Percentiles rank a stretch among this genome's conserved stretches.
phyloP scores from a whole-genome alignment of 2,797 vertebrate species.

The Chaunax sp. region DNA sequence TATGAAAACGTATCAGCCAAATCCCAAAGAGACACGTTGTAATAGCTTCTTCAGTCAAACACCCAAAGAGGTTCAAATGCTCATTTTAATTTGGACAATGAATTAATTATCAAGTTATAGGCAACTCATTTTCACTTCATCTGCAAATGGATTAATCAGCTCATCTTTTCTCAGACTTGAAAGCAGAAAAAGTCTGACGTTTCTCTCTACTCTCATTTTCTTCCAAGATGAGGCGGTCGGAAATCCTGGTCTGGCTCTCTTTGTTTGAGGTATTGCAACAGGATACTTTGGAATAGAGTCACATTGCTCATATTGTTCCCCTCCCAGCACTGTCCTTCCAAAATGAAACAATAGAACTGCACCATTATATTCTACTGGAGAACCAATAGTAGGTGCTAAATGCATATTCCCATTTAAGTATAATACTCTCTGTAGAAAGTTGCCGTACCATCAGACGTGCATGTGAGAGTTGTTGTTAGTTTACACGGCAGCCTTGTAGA shows the following conservation, averaged over 20 bases:
- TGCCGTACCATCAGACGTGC: background rate
- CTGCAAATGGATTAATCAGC: too few relatives aligned
- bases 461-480: constrained; percentile 7
- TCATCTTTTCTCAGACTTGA: background rate
- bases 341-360: constrained; percentile 9
- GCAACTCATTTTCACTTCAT: background rate
- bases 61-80: background rate
- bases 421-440: background rate
- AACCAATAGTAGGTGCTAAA: background rate
- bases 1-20: background rate
- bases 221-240: constrained; percentile 7
- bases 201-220: constrained; percentile 1
- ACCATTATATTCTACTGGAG: background rate
- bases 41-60: background rate
- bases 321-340: constrained; percentile 29
- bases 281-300: constrained; percentile 35
- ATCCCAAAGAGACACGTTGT: background rate
- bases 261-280: constrained; percentile 54
- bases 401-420: background rate
- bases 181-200: background rate
- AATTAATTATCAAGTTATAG: background rate
- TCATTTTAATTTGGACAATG: background rate
- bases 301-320: constrained; percentile 2
- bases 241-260: constrained; percentile 13
- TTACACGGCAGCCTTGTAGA: background rate